Evolutionary conservation across 1,140 invertebrate species (phyloP), one percentile per base, ranked within the genome.

Genomic region (Hycleus cichorii): DNA sequence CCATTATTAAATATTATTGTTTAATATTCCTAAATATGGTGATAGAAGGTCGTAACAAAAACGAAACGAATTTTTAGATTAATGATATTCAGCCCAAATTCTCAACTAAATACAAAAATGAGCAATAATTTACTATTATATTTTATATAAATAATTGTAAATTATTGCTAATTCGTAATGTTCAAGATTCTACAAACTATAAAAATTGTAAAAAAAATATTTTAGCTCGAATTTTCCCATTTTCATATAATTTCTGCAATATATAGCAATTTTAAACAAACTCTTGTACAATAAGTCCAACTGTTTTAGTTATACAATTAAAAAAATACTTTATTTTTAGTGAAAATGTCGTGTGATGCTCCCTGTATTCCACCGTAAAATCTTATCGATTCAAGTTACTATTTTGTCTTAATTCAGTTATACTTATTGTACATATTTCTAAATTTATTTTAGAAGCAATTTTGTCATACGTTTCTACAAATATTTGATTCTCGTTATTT

Each of bases 161-260:
- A 53, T 53, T 53, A 53, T 53, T 53, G 51, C 51, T 3, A 7
- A 32, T 32, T 3, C 44, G 39, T 53, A 53, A 53, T 45, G 39
- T 53, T 53, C 42, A 44, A 46, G 44, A 53, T 32, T 42, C 51
- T 53, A 53, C 51, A 53, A 53, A 45, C 51, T 53, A 53, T 42
- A 11, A 53, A 46, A 53, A 53, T 53, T 45, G 51, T 53, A 53
- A 53, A 53, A 53, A 53, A 53, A 53, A 53, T 53, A 53, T 45
- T 53, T 53, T 45, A 53, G 51, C 51, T 53, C 46, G 45, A 53
- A 42, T 53, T 53, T 42, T 53, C 45, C 45, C 46, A 53, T 53
- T 25, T 53, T 53, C 32, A 46, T 53, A 53, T 44, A 44, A 53
- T 26, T 45, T 47, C 7, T 32, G 32, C 32, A 32, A 32, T 32